Conservation (phyloP, 2,113 vertebrate species). For the Entelurus aequoreus region DNA sequence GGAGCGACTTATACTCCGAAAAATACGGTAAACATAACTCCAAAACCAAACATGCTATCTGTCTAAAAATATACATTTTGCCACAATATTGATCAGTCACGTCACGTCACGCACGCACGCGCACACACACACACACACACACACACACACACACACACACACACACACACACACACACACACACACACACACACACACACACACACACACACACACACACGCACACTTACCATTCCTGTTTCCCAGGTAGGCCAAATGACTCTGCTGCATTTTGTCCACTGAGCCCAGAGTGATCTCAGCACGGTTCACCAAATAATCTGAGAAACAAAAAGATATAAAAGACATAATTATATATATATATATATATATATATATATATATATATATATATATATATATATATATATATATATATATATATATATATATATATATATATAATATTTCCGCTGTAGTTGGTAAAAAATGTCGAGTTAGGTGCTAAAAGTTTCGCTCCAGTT, state of each 20-base stretch:
- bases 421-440: too few relatives aligned
- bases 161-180: background rate
- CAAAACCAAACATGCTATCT: too few relatives aligned
- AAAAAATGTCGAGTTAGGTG: too few relatives aligned
- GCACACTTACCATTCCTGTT: conserved; percentile 68
- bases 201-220: background rate
- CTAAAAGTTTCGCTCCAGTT: too few relatives aligned
- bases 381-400: too few relatives aligned
- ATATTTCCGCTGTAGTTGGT: too few relatives aligned
- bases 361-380: too few relatives aligned
- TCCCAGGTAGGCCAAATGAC: conserved; percentile 66
- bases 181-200: background rate
- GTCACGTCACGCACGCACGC: background rate
- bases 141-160: background rate
- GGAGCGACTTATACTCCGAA: too few relatives aligned
- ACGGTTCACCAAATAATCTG: conserved; percentile 88
- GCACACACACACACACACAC: background rate
- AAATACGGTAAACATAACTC: too few relatives aligned
- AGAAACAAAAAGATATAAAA: background rate
- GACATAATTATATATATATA: background rate
- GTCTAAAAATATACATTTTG: too few relatives aligned
- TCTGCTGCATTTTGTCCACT: conserved; percentile 76
- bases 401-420: too few relatives aligned
- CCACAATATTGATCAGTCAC: too few relatives aligned
- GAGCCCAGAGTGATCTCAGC: conserved; percentile 73